Evolutionary conservation across 2,113 vertebrate genomes (phyloP), one percentile per base, ranked within the genome.

Genomic region (Chrysemys picta): DNA sequence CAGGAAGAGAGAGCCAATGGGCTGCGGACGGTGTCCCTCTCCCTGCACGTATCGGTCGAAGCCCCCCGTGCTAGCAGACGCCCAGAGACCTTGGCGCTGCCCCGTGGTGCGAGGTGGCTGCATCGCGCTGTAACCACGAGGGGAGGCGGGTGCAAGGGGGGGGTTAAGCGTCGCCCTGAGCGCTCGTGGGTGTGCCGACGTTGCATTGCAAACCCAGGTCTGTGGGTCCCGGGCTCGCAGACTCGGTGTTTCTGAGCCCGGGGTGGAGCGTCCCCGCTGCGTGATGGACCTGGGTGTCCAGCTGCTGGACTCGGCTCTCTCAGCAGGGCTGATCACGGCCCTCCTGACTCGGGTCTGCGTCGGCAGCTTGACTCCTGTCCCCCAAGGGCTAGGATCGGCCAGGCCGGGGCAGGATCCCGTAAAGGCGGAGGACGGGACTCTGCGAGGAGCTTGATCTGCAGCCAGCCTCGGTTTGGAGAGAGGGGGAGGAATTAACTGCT

Each of bases 391-490:
- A 7, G 52, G 52, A 21, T 53, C n/a, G 10, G 38, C 4, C 24
- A 24, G 21, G 12, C 42, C 72, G 5, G 0, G 0, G 0, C 22
- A 3, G 38, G 22, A 14, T 65, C 38, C 53, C 27, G 2, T 3
- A 1, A 8, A 35, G 38, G 1, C 0, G 7, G 35, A 75, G 50
- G 21, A 24, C 12, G 1, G 59, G 53, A n/a, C 5, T 14, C 0
- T 5, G 5, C 3, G 22, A n/a, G 21, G 35, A 72, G 17, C 69
- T 17, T 9, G 4, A 72, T 38, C 69, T 42, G n/a, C n/a, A 38
- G 69, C 69, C 69, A 42, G 19, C 4, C 69, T 72, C 10, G 5
- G 11, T 38, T 72, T 38, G 35, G 35, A 72, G 65, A 5, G 69
- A 42, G n/a, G n/a, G n/a, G 9, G 10, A 72, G 35, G 8, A 31